Conservation (phyloP, 2,888 invertebrate species). For the Heliconius hortense region DNA sequence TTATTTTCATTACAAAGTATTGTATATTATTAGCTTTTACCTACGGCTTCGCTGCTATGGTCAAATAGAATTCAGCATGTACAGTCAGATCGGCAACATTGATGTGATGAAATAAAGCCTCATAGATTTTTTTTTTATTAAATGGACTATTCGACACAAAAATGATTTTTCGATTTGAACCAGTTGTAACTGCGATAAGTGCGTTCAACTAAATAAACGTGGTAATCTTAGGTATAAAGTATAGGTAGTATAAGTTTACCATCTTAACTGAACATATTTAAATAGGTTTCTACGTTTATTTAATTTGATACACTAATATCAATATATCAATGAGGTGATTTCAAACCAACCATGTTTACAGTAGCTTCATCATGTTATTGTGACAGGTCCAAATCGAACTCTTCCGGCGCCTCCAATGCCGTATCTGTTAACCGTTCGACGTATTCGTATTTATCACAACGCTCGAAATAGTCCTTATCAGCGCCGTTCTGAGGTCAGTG, state of each 20-base stretch:
- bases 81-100: too few species aligned
- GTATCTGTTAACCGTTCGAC: constrained; percentile 70
- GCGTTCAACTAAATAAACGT: too few species aligned
- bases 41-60: neutral
- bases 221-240: neutral
- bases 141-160: too few species aligned
- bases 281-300: too few species aligned
- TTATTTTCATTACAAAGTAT: neutral
- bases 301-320: neutral
- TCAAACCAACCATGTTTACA: constrained; percentile 41
- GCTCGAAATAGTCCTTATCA: constrained; percentile 80
- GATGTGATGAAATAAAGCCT: neutral
- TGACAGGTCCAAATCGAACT: constrained; percentile 56
- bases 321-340: neutral
- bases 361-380: constrained; percentile 41
- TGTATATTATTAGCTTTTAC: neutral
- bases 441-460: constrained; percentile 73
- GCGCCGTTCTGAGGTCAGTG: constrained; percentile 76
- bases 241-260: neutral
- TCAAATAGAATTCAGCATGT: neutral
- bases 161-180: neutral
- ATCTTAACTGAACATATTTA: neutral
- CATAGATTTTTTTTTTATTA: neutral
- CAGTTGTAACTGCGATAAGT: neutral
- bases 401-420: constrained; percentile 72